These are phyloP conservation scores for Plutomurus gul DNA, from an alignment of 1,140 invertebrate genomes.

Conservation along the genomic window DNA sequence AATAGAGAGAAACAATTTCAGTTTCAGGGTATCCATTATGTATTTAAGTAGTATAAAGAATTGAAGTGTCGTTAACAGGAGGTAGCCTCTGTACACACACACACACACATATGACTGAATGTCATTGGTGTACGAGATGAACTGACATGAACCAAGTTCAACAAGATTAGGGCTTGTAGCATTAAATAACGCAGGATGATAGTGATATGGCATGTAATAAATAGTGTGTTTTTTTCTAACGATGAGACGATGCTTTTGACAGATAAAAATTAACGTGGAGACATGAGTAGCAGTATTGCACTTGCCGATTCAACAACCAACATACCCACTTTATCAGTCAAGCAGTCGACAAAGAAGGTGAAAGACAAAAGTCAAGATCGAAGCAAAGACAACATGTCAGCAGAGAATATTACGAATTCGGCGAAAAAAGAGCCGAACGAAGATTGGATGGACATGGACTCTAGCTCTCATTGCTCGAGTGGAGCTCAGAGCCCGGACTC, in stretches of 20 bases:
- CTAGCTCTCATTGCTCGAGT: conserved; percentile 42
- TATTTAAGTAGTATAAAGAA: too few relatives aligned
- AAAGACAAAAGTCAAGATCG: conserved; percentile 24
- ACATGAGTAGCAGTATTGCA: conserved; percentile 41
- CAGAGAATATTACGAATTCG: neutral
- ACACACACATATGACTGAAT: too few relatives aligned
- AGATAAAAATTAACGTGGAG: conserved; percentile 12
- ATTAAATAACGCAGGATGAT: too few relatives aligned
- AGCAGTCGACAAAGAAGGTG: neutral
- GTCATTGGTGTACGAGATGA: too few relatives aligned
- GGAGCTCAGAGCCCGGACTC: conserved; percentile 50
- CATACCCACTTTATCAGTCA: neutral
- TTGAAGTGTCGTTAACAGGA: too few relatives aligned
- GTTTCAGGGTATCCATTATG: too few relatives aligned
- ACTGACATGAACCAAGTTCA: conserved; percentile 9
- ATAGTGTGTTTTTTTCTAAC: conserved; percentile 18
- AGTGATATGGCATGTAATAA: too few relatives aligned
- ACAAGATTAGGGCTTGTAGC: neutral
- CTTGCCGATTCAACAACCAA: conserved; percentile 47
- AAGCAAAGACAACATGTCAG: conserved; percentile 3
- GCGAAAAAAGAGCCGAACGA: neutral
- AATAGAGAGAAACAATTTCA: too few relatives aligned
- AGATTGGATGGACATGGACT: conserved; percentile 31
- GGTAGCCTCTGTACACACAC: too few relatives aligned
- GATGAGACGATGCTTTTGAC: neutral